Base-by-base conservation (phyloP, 2,888 invertebrate species). In the Cheilosia variabilis region DNA sequence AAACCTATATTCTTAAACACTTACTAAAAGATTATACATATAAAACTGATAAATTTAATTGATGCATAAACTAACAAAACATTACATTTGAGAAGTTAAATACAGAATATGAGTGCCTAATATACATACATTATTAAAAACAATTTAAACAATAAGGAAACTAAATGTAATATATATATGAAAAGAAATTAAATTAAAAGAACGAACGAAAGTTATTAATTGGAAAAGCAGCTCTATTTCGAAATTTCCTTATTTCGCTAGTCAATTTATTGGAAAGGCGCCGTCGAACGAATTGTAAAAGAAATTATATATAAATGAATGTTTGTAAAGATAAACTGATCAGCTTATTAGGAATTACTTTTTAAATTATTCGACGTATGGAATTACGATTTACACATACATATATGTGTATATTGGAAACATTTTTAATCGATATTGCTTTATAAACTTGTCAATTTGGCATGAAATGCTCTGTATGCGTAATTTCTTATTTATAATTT, bases 31-130 rank as follows among this genome's bases (percentile, higher is more conserved):
- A 53, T 45, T 47, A 63, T 68, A 52, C 37, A 13, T 13, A 37
- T 37, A 37, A 37, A 37, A 43, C 17, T 17, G 13, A 66, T 65
- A 41, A 66, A 47, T 47, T 58, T 52, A 58, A 66, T 34, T 57
- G 47, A 57, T 27, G n/a, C 31, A 77, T 72, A 52, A 71, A 72
- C 43, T 65, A 72, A 71, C 63, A 41, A 71, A 76, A 69, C n/a
- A 53, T 52, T 66, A 69, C 31, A 80, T 55, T 80, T 65, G 65
- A 80, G 52, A 37, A 82, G 47, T 72, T 62, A 55, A 76, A 76
- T 76, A 81, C 80, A 86, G 81, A 81, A 86, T 81, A 65, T 81
- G 84, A 86, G 84, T 86, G 84, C 84, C 84, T 86, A 86, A 84
- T 73, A 86, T 65, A 76, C 58, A 86, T 76, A 81, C 63, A 65